A percentile compares a stretch with the other conserved stretches of the same genome.
phyloP scores from a whole-genome alignment of 2,797 vertebrate species.

The Erethizon dorsatum region DNA sequence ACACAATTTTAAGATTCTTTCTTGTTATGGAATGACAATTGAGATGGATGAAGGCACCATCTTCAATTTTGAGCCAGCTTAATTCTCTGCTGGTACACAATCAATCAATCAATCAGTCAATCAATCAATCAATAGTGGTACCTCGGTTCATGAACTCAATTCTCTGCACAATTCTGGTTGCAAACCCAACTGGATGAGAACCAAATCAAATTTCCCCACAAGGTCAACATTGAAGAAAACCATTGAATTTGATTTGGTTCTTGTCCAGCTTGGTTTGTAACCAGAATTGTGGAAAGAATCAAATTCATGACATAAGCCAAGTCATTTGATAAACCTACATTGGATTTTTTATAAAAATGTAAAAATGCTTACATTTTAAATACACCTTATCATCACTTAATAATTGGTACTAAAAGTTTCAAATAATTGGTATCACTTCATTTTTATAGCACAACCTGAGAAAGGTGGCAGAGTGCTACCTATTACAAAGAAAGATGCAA shows the following conservation, averaged over 20 bases:
- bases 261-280: not conserved
- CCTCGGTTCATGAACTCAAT: not conserved
- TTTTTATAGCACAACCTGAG: not conserved
- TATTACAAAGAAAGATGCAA: not conserved
- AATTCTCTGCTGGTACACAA: not conserved
- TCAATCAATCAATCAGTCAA: not conserved
- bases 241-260: not conserved
- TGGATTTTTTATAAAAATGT: not conserved
- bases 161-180: not conserved
- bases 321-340: not conserved
- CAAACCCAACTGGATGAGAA: not conserved
- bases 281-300: not conserved
- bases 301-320: not conserved
- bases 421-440: not conserved
- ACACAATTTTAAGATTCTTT: not conserved
- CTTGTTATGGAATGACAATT: not conserved
- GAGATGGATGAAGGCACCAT: not conserved
- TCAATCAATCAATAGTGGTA: too few species aligned
- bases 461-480: not conserved
- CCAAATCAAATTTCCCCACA: not conserved
- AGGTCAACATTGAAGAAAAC: not conserved
- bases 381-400: not conserved
- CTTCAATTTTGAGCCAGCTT: not conserved
- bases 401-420: slow-evolving; percentile 16
- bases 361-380: not conserved